phyloP scores from a whole-genome alignment of 2,113 vertebrate genomes.

The Gobiocypris rarus region DNA sequence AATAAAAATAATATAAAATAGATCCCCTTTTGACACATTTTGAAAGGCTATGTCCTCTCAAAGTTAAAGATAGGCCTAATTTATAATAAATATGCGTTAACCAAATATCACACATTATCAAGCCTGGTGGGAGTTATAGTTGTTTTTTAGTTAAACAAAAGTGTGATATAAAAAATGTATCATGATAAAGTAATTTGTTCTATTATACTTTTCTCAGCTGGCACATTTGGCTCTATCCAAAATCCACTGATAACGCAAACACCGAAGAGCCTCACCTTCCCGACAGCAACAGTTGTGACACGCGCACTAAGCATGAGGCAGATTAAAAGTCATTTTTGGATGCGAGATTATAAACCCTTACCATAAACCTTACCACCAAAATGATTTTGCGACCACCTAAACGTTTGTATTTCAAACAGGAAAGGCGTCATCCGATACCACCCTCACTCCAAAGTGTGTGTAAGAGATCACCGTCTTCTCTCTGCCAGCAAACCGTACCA shows the following conservation, averaged over 20 bases:
- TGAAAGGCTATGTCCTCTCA: neutral
- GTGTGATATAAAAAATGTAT: neutral
- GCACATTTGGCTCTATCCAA: neutral
- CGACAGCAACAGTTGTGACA: neutral
- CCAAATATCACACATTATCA: no score
- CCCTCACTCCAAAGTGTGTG: constrained; percentile 33
- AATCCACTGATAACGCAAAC: neutral
- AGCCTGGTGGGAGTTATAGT: no score
- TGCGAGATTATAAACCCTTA: neutral
- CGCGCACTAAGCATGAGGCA: neutral
- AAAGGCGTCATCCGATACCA: constrained; percentile 48
- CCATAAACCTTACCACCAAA: neutral
- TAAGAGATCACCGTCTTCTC: constrained; percentile 48
- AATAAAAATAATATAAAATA: neutral
- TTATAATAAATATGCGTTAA: neutral
- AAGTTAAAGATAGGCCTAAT: neutral
- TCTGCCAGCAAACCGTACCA: constrained; percentile 60
- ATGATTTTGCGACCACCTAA: constrained; percentile 42
- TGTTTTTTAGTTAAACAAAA: no score
- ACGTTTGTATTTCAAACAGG: constrained; percentile 32
- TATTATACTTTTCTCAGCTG: neutral
- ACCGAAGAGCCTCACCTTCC: neutral
- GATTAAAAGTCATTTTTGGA: neutral
- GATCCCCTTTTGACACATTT: neutral
- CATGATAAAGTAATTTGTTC: neutral